A percentile compares a stretch with the other conserved stretches of the same genome.
Conservation (phyloP, 2,797 vertebrate species). For the Acridotheres tristis region DNA sequence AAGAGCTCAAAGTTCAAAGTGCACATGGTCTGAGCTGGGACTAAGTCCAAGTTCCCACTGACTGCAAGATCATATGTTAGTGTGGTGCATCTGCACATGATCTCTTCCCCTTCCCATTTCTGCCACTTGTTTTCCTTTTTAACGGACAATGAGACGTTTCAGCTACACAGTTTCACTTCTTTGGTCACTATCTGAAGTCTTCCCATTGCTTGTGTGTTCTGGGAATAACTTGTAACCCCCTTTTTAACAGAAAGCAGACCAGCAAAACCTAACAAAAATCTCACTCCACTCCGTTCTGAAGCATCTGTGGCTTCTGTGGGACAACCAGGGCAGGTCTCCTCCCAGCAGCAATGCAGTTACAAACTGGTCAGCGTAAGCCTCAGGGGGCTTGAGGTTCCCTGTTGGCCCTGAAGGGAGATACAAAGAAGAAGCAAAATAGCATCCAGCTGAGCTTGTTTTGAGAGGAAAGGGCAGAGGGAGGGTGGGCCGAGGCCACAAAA, state of each 20-base stretch:
- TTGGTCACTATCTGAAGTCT: not conserved
- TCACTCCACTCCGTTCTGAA: not conserved
- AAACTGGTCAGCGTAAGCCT: not conserved
- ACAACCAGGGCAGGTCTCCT: not conserved
- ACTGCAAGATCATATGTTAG: not conserved
- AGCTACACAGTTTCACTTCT: not conserved
- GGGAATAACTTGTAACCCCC: not conserved
- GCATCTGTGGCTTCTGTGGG: not conserved
- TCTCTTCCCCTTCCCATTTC: not conserved
- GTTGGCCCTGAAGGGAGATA: not conserved
- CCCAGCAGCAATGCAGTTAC: not conserved
- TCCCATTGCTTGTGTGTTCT: not conserved
- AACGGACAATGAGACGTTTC: not conserved
- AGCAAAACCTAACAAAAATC: not conserved
- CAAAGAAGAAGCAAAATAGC: not conserved
- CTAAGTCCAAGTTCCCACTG: constrained; percentile 31
- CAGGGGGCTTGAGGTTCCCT: not conserved
- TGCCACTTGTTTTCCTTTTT: not conserved
- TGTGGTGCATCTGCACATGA: not conserved
- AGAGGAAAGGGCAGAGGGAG: not conserved
- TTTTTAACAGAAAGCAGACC: constrained; percentile 23
- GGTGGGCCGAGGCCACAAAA: not conserved
- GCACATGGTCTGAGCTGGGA: constrained; percentile 7
- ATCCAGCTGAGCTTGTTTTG: not conserved
- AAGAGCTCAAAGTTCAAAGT: constrained; percentile 54